Conservation (phyloP, 2,888 invertebrate genomes). For the Crossocerus cetratus region DNA sequence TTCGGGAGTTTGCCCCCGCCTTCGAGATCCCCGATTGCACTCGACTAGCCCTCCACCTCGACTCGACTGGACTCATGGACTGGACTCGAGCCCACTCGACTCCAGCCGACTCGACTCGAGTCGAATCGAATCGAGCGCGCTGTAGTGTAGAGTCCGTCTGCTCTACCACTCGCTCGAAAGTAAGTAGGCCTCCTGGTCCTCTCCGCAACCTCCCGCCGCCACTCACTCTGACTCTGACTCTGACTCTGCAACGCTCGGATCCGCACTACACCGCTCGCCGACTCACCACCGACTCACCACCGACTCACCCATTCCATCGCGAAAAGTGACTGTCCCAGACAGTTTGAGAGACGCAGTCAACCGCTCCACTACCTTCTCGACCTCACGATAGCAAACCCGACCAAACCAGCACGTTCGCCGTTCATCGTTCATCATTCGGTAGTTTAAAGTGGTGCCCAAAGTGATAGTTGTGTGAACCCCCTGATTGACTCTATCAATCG, state of each 20-base stretch:
- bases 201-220: conserved; percentile 2
- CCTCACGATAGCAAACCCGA: conserved; percentile 26
- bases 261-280: too few relatives aligned
- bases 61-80: too few relatives aligned
- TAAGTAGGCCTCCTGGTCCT: too few relatives aligned
- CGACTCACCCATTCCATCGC: conserved; percentile 29
- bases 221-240: conserved; percentile 29
- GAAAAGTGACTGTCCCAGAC: conserved; percentile 73
- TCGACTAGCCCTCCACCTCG: too few relatives aligned
- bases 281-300: too few relatives aligned
- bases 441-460: too few relatives aligned
- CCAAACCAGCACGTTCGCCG: too few relatives aligned
- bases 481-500: too few relatives aligned
- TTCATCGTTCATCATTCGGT: too few relatives aligned
- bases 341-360: conserved; percentile 75
- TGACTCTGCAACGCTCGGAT: conserved; percentile 26
- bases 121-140: too few relatives aligned
- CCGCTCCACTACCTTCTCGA: conserved; percentile 72
- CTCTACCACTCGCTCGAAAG: conserved; percentile 22
- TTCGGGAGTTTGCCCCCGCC: conserved; percentile 12
- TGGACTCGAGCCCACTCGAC: not conserved
- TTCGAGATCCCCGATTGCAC: conserved; percentile 11
- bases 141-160: not conserved
- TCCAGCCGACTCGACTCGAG: too few relatives aligned
- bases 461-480: too few relatives aligned